These are phyloP conservation scores for Chanos chanos DNA, from an alignment of 2,797 vertebrate species.

Conservation along the genomic window DNA sequence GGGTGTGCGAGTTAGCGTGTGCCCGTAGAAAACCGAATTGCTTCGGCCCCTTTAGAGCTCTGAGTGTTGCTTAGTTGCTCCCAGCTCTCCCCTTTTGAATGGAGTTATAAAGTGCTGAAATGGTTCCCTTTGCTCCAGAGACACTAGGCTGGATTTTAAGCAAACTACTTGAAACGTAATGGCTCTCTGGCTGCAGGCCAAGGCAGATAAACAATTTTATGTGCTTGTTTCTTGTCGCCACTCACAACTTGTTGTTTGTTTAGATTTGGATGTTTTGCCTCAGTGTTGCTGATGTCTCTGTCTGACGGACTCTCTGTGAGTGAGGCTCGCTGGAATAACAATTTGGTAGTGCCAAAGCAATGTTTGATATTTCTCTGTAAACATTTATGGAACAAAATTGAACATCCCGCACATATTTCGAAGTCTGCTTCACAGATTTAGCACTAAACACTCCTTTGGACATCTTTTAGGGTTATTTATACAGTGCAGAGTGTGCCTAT, in stretches of 20 bases:
- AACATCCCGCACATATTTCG: too few relatives aligned
- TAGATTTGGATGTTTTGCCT: slow-evolving; percentile 34
- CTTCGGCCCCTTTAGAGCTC: slow-evolving; percentile 44
- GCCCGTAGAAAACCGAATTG: not conserved
- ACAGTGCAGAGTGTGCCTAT: too few relatives aligned
- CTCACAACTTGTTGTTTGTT: slow-evolving; percentile 67
- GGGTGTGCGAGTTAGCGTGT: slow-evolving; percentile 43
- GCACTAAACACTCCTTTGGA: too few relatives aligned
- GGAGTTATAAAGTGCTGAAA: slow-evolving; percentile 60
- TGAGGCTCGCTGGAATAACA: too few relatives aligned
- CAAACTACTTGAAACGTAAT: slow-evolving; percentile 64
- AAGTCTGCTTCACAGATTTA: too few relatives aligned
- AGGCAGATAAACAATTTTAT: slow-evolving; percentile 48
- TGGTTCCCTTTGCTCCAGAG: slow-evolving; percentile 49
- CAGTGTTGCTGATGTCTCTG: too few relatives aligned
- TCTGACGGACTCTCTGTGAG: too few relatives aligned
- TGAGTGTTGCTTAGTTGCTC: slow-evolving; percentile 49
- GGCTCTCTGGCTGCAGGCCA: slow-evolving; percentile 58
- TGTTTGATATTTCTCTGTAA: too few relatives aligned
- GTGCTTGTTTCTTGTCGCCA: slow-evolving; percentile 67
- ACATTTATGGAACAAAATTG: too few relatives aligned
- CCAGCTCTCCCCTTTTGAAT: slow-evolving; percentile 57
- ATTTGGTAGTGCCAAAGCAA: too few relatives aligned
- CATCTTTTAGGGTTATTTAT: too few relatives aligned
- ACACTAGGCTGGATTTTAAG: slow-evolving; percentile 59